Evolutionary conservation across 1,140 invertebrate species (phyloP).

Genomic region (Eriosoma lanigerum): DNA sequence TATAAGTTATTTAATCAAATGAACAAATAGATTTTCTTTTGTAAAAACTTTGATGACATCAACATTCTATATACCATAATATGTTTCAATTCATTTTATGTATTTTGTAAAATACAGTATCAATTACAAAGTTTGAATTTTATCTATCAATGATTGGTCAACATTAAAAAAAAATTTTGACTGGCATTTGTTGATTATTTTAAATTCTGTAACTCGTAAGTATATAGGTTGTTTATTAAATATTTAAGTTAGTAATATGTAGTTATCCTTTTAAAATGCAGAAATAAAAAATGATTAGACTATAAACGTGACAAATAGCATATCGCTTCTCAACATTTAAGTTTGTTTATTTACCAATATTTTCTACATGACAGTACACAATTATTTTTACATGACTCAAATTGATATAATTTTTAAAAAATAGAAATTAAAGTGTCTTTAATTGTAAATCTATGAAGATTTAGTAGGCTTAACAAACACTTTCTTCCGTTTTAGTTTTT

Average conservation of each 20-base stretch:
- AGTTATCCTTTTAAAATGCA: neutral
- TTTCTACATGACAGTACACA: too few relatives aligned
- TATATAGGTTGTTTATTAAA: neutral
- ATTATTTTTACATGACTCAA: too few relatives aligned
- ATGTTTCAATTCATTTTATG: neutral
- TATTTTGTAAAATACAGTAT: neutral
- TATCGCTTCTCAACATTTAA: too few relatives aligned
- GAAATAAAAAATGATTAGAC: neutral
- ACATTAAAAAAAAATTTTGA: too few relatives aligned
- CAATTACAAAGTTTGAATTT: too few relatives aligned
- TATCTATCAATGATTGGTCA: too few relatives aligned
- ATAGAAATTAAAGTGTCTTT: too few relatives aligned
- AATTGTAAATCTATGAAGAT: slow-evolving; percentile 59
- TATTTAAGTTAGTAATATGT: neutral
- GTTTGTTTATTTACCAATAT: too few relatives aligned
- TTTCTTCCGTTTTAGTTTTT: slow-evolving; percentile 69
- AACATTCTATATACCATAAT: too few relatives aligned
- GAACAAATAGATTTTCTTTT: slow-evolving; percentile 1
- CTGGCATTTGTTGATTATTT: too few relatives aligned
- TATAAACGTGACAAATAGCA: too few relatives aligned
- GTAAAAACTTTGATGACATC: neutral
- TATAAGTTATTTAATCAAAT: slow-evolving; percentile 22
- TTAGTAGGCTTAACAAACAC: slow-evolving; percentile 68
- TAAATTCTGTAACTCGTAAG: neutral
- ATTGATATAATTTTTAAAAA: too few relatives aligned